phyloP scores from a whole-genome alignment of 2,797 vertebrate species.

The Helarctos malayanus region DNA sequence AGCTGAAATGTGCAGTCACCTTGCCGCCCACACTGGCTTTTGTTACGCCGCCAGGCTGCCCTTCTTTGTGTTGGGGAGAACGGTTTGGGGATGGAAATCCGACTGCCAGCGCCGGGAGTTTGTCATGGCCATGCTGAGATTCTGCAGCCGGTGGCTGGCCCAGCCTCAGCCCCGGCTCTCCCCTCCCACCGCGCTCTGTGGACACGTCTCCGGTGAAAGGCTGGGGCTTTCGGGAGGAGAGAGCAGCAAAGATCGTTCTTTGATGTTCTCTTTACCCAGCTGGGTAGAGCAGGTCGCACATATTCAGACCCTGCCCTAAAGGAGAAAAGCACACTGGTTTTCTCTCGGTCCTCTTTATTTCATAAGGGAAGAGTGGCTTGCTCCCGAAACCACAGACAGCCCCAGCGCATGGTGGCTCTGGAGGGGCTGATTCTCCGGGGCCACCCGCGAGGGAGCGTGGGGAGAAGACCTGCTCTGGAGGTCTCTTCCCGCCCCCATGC shows the following conservation, averaged over 20 bases:
- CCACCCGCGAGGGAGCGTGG: fast-evolving
- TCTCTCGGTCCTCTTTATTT: neutral
- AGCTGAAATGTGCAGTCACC: conserved; percentile 92
- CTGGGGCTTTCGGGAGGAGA: neutral
- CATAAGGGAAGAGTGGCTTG: neutral
- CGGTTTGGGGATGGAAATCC: conserved; percentile 85
- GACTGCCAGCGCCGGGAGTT: conserved; percentile 82
- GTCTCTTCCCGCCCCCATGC: neutral
- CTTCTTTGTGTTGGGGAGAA: conserved; percentile 88
- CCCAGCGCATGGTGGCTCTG: neutral
- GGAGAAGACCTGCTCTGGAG: no score
- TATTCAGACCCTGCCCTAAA: neutral
- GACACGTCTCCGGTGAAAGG: neutral
- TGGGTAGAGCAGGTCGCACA: neutral
- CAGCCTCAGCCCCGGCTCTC: conserved; percentile 75
- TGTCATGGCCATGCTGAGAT: conserved; percentile 78
- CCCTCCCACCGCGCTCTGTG: conserved; percentile 73
- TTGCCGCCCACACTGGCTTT: conserved; percentile 92
- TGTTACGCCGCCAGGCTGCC: conserved; percentile 88
- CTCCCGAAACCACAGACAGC: fast-evolving
- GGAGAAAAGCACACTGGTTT: neutral
- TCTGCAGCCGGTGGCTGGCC: conserved; percentile 80
- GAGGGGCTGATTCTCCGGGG: neutral
- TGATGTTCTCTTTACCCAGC: neutral
- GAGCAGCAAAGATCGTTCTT: neutral